Conservation (phyloP, 2,113 vertebrate genomes). For the Prietella phreatophila region DNA sequence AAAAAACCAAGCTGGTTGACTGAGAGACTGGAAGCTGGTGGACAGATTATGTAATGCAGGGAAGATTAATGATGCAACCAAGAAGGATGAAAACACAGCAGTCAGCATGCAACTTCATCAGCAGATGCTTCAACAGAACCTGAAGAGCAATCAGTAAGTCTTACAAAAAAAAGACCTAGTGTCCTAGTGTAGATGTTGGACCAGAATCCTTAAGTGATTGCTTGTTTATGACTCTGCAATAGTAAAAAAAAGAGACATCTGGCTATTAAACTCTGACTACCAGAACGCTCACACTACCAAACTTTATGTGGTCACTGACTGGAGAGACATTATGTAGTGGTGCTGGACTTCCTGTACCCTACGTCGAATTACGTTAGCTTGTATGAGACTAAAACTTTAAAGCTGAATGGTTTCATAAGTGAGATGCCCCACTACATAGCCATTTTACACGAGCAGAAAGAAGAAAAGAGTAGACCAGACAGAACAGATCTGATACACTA, state of each 20-base stretch:
- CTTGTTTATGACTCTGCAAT: neutral
- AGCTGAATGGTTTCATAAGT: neutral
- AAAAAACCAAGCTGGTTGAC: neutral
- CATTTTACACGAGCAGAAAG: neutral
- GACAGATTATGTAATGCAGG: neutral
- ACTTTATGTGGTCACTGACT: neutral
- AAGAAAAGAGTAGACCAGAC: neutral
- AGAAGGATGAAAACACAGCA: neutral
- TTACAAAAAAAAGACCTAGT: neutral
- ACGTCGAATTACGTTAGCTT: neutral
- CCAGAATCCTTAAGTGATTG: neutral
- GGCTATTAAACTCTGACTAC: neutral
- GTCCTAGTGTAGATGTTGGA: neutral
- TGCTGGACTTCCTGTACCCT: neutral
- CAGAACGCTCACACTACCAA: neutral
- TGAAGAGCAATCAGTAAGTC: neutral
- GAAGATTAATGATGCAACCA: neutral
- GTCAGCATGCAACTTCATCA: neutral
- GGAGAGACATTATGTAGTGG: neutral
- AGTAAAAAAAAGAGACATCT: slow-evolving; percentile 17
- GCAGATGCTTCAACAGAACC: neutral
- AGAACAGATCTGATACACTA: neutral
- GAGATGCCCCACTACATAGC: neutral
- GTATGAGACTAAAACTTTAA: neutral
- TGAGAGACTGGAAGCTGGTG: neutral